Percentiles rank a stretch among this genome's conserved stretches.
These are phyloP conservation scores for Pantherophis alleghaniensis DNA, from an alignment of 2,797 vertebrate genomes.

Conservation along the genomic window DNA sequence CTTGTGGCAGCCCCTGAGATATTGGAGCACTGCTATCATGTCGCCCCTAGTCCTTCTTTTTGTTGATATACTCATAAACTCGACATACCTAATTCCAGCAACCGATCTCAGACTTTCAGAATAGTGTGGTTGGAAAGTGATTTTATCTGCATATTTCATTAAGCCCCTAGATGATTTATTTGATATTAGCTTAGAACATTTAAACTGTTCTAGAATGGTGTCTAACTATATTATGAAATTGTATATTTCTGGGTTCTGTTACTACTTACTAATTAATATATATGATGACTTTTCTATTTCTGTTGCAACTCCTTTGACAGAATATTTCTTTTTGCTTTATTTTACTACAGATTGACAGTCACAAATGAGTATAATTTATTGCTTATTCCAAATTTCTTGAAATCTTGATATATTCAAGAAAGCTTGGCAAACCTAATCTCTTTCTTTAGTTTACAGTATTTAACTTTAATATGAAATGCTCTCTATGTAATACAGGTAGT, in stretches of 20 bases:
- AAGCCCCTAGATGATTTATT: neutral
- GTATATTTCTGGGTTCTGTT: neutral
- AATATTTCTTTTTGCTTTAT: neutral
- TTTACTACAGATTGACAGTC: neutral
- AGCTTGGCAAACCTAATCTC: neutral
- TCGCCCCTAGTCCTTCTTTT: neutral
- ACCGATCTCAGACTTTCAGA: neutral
- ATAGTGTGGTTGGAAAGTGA: neutral
- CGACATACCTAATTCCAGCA: too few relatives aligned
- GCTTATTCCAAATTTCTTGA: neutral
- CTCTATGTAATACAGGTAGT: slow-evolving; percentile 30
- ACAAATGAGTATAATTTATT: neutral
- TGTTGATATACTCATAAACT: neutral
- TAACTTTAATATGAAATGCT: slow-evolving; percentile 24
- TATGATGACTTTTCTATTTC: neutral
- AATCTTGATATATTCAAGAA: neutral
- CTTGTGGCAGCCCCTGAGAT: neutral
- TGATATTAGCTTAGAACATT: neutral
- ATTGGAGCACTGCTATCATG: neutral
- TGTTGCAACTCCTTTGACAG: neutral
- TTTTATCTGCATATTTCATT: neutral
- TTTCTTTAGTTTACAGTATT: neutral
- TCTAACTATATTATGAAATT: neutral
- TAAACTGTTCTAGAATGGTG: neutral
- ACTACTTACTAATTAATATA: neutral